Percentiles rank a stretch among this genome's conserved stretches.
These are phyloP conservation scores for Drosophila acutilabella DNA, from an alignment of 2,888 invertebrate genomes.

Conservation along the genomic window DNA sequence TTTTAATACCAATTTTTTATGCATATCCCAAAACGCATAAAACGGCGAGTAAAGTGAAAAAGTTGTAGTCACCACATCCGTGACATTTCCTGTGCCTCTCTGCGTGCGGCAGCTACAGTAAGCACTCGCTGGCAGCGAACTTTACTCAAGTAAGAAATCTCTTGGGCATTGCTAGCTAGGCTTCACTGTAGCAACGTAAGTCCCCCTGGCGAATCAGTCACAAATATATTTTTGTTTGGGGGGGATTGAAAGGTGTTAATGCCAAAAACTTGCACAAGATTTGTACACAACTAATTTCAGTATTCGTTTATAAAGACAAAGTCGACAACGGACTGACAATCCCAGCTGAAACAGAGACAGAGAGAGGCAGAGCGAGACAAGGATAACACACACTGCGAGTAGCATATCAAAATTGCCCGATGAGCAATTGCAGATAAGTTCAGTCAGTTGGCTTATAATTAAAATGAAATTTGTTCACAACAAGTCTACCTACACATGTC, in stretches of 20 bases:
- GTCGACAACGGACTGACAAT: conserved; percentile 70
- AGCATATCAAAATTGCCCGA: conserved; percentile 38
- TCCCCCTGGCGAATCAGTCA: conserved; percentile 31
- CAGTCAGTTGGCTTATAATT: conserved; percentile 50
- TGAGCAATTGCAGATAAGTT: conserved; percentile 66
- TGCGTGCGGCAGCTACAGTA: conserved; percentile 56
- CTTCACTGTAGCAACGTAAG: conserved; percentile 11
- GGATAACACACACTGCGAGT: background rate
- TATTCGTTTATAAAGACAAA: conserved; percentile 70
- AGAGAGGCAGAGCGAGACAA: background rate
- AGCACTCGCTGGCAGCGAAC: background rate
- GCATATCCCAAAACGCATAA: conserved; percentile 67
- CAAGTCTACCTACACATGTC: background rate
- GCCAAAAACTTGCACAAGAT: conserved; percentile 80
- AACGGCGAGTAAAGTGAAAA: conserved; percentile 61
- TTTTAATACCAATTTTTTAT: conserved; percentile 81
- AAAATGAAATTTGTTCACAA: conserved; percentile 69
- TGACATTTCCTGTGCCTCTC: conserved; percentile 77
- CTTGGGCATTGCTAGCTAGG: background rate
- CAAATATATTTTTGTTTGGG: conserved; percentile 57
- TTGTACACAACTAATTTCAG: conserved; percentile 76
- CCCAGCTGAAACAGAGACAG: conserved; percentile 19
- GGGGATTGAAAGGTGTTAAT: conserved; percentile 79
- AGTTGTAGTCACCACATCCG: conserved; percentile 64
- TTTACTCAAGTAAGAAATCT: background rate